Percentiles rank a stretch among this genome's conserved stretches.
Conservation (phyloP, 2,113 vertebrate genomes). For the Pteropus alecto region DNA sequence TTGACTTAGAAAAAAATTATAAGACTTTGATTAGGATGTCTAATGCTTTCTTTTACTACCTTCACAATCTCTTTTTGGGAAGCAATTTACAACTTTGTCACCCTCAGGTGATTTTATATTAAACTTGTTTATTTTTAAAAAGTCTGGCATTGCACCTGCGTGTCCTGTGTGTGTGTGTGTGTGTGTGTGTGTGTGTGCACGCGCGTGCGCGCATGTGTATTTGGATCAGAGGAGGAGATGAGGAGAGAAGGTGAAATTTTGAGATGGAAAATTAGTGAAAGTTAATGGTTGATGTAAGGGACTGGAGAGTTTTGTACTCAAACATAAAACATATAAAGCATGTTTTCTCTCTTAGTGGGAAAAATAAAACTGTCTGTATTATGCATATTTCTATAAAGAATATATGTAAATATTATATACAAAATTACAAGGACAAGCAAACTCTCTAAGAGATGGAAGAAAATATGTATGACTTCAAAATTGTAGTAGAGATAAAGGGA, state of each 20-base stretch:
- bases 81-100: slow-evolving; percentile 12
- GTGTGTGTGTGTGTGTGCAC: not conserved
- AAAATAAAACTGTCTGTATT: not conserved
- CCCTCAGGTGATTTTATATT: slow-evolving; percentile 13
- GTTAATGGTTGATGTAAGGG: not conserved
- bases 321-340: slow-evolving; percentile 39
- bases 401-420: not conserved
- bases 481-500: not conserved
- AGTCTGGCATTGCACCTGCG: not conserved
- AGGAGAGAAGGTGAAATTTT: slow-evolving; percentile 39
- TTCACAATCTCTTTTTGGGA: not conserved
- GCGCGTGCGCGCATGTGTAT: not conserved
- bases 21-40: slow-evolving; percentile 33
- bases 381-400: slow-evolving; percentile 38
- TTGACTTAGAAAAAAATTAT: slow-evolving; percentile 10
- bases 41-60: not conserved
- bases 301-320: slow-evolving; percentile 15
- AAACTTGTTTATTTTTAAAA: slow-evolving; percentile 26
- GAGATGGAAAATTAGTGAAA: not conserved
- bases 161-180: not conserved
- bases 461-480: slow-evolving; percentile 43
- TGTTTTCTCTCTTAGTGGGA: slow-evolving; percentile 14
- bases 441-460: slow-evolving; percentile 22
- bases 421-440: slow-evolving; percentile 25
- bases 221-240: not conserved